Evolutionary conservation across 1,140 invertebrate species (phyloP), one percentile per base, ranked within the genome.

Genomic region (Scylla paramamosain): DNA sequence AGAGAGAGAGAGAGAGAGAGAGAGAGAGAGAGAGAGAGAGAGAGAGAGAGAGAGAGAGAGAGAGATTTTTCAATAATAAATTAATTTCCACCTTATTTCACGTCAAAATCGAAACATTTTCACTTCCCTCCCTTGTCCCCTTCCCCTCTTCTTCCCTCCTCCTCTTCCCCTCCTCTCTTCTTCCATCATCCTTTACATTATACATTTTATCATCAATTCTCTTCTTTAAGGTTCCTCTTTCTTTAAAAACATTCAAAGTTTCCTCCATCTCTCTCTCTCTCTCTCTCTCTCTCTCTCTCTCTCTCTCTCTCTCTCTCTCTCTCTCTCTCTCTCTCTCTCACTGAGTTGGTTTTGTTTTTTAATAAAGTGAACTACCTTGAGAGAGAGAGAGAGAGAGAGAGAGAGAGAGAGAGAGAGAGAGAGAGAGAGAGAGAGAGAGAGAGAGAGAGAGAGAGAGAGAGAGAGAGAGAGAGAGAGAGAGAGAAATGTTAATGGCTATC

Each of bases 21-120:
- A 10, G 20, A 67, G 10, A 25, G 59, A 67, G 59, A 67, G 59
- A 25, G 20, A 67, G 20, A 25, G 59, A 67, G 59, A 67, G 59
- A 67, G 10, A 67, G 59, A 67, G 59, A 67, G 59, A 67, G 59
- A 25, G 59, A 67, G 59, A 67, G 59, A 77, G 67, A n/a, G 67
- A n/a, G 25, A 77, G 25, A 77, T 12, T n/a, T 77, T 77, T 77
- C 67, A 77, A 77, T 77, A 77, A 77, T n/a, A 77, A n/a, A n/a
- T 77, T 77, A 77, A 77, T 77, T n/a, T n/a, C n/a, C 67, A 77
- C 67, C n/a, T 77, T 77, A n/a, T n/a, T 77, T 77, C 67, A 77
- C 67, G n/a, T n/a, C 67, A 12, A 77, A n/a, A 77, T 77, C 12
- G 67, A 25, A 77, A 77, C 67, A 77, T 20, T 7, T 20, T n/a